Percentiles rank a stretch among this genome's conserved stretches.
phyloP scores from a whole-genome alignment of 2,113 vertebrate genomes.

The Crotalus horridus region DNA sequence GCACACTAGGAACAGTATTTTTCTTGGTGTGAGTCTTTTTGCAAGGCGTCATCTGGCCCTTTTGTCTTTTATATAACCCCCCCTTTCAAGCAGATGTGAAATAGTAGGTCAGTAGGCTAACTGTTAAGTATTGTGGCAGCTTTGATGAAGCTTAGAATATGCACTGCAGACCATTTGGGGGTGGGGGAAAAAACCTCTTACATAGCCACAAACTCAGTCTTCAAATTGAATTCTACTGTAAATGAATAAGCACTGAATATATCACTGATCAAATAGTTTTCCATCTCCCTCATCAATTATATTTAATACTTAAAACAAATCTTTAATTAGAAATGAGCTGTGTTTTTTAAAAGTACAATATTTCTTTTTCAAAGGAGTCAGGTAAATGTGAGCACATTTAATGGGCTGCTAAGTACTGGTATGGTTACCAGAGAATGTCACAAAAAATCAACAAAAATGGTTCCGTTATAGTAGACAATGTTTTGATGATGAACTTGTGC shows the following conservation, averaged over 20 bases:
- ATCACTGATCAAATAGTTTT: not conserved
- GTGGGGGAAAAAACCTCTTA: not conserved
- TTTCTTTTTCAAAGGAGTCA: not conserved
- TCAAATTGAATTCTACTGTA: slow-evolving; percentile 1
- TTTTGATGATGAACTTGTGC: not conserved
- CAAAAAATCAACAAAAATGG: not conserved
- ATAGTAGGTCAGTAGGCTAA: slow-evolving; percentile 10
- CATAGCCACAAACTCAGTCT: not conserved
- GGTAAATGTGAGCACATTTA: not conserved
- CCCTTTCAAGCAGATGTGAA: slow-evolving; percentile 6
- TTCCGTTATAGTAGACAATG: not conserved
- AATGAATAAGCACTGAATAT: not conserved
- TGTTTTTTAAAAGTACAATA: not conserved
- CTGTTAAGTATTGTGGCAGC: not conserved
- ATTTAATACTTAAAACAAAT: not conserved
- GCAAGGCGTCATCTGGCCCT: not conserved
- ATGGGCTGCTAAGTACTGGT: not conserved
- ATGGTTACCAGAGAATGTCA: not conserved
- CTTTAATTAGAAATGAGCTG: not conserved
- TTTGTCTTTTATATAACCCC: not conserved
- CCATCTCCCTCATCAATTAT: not conserved
- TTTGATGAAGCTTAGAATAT: slow-evolving; percentile 17
- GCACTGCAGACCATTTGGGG: not conserved
- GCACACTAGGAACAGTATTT: not conserved
- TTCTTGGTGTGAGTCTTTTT: not conserved